Base-by-base conservation (phyloP, 2,797 vertebrate species). In the Lacerta bilineata region DNA sequence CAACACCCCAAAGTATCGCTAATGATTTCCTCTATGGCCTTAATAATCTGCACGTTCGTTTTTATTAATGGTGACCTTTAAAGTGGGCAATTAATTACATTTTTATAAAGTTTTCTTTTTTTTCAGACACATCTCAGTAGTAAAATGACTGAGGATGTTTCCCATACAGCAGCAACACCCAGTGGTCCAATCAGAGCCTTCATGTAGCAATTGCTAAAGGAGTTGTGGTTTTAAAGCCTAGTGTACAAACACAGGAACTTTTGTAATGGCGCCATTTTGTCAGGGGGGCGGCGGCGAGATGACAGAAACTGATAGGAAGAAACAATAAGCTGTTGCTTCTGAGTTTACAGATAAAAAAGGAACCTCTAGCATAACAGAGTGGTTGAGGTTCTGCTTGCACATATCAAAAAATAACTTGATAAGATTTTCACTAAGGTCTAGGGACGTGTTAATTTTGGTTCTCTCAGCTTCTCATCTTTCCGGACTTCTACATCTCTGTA, bases 21-120 rank as follows among this genome's bases (percentile, higher is more conserved):
- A 91, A 94, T 90, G 88, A 86, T 92, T 93, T 93, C 94, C 13
- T 92, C 72, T 78, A 23, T 88, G 66, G 39, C 3, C 2, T 92
- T 91, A 93, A 90, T 93, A 95, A 94, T 88, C 10, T 71, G 64
- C 64, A 69, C 80, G 39, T 94, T 93, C 59, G 75, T 94, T 94
- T 96, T 96, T 94, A 94, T 91, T 91, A 92, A 93, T 87, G 11
- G 8, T 94, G 89, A 92, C 68, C 27, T 94, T 95, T 95, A 88
- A 79, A 87, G 25, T 80, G 72, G 83, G 41, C 13, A 88, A 93
- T 92, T 94, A 85, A 93, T 94, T 90, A 88, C 18, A 18, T 84
- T 94, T 92, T 92, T 86, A 55, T 33, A 50, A 88, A 80, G 2
- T 88, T 80, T 43, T 90, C 69, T 91, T 90, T 80, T 80, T 91